These are phyloP conservation scores for Fistularia tabacaria DNA, from an alignment of 2,797 vertebrate genomes.

Conservation along the genomic window DNA sequence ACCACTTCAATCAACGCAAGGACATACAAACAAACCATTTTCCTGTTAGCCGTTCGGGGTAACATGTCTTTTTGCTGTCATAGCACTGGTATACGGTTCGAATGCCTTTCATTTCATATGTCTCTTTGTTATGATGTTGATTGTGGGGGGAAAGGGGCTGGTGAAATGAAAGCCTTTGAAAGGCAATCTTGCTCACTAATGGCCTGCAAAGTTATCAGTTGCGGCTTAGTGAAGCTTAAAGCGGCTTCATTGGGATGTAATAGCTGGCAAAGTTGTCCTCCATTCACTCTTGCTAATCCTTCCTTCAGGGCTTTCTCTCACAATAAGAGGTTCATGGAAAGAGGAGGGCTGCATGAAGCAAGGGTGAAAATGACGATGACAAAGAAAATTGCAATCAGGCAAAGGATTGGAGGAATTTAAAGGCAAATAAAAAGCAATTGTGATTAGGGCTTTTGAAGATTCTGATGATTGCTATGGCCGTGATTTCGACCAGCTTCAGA, in stretches of 20 bases:
- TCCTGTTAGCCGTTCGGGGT: constrained; percentile 37
- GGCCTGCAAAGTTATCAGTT: constrained; percentile 80
- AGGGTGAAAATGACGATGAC: constrained; percentile 48
- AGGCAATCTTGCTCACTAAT: constrained; percentile 76
- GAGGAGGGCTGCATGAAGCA: constrained; percentile 43
- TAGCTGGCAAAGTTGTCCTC: constrained; percentile 74
- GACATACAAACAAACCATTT: constrained; percentile 17
- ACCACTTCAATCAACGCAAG: too few relatives aligned
- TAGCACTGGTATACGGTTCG: constrained; percentile 43
- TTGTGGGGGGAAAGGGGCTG: constrained; percentile 52
- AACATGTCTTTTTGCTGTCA: constrained; percentile 36
- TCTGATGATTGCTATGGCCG: constrained; percentile 21
- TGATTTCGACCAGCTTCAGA: constrained; percentile 40
- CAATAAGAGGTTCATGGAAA: constrained; percentile 65
- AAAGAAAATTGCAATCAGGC: constrained; percentile 61
- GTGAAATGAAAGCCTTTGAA: constrained; percentile 58
- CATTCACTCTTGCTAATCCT: constrained; percentile 73
- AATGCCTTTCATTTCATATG: constrained; percentile 51
- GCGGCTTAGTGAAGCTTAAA: constrained; percentile 78
- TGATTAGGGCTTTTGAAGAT: constrained; percentile 36
- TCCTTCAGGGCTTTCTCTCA: constrained; percentile 67
- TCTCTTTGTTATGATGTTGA: constrained; percentile 67
- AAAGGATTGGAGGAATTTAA: constrained; percentile 56
- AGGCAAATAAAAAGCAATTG: constrained; percentile 31
- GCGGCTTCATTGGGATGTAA: constrained; percentile 74